Evolutionary conservation across 2,888 invertebrate genomes (phyloP).

Genomic region (Tipula helvola): DNA sequence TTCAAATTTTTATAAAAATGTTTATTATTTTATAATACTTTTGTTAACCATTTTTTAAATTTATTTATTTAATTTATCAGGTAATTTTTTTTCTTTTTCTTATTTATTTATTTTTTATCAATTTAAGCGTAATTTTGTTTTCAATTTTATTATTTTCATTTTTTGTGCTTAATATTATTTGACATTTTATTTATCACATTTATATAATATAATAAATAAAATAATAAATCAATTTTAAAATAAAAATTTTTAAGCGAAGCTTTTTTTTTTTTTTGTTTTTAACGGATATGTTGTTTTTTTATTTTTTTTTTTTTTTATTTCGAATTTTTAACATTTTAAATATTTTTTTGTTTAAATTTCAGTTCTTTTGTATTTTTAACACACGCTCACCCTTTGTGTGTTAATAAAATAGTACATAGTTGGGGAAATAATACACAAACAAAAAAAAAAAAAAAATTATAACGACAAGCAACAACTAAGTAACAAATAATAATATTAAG

Average conservation of each 20-base stretch:
- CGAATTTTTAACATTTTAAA: background rate
- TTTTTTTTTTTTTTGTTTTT: background rate
- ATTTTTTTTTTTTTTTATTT: no score
- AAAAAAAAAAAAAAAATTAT: background rate
- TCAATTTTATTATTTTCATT: background rate
- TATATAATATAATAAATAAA: background rate
- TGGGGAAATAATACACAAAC: background rate
- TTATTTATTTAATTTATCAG: background rate
- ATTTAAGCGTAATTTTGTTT: slow-evolving; percentile 4
- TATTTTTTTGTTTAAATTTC: background rate
- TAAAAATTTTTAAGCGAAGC: background rate
- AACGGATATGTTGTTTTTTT: background rate
- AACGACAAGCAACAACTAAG: background rate
- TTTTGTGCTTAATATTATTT: background rate
- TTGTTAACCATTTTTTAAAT: slow-evolving; percentile 4
- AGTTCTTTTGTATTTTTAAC: background rate
- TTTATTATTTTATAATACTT: background rate
- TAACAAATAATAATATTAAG: background rate
- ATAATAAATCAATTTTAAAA: background rate
- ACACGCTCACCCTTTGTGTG: background rate
- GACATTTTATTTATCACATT: slow-evolving; percentile 4
- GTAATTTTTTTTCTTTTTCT: background rate
- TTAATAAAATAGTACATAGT: background rate
- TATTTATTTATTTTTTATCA: background rate
- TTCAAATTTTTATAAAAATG: background rate